phyloP scores from a whole-genome alignment of 1,140 invertebrate genomes.

The Patella vulgata region DNA sequence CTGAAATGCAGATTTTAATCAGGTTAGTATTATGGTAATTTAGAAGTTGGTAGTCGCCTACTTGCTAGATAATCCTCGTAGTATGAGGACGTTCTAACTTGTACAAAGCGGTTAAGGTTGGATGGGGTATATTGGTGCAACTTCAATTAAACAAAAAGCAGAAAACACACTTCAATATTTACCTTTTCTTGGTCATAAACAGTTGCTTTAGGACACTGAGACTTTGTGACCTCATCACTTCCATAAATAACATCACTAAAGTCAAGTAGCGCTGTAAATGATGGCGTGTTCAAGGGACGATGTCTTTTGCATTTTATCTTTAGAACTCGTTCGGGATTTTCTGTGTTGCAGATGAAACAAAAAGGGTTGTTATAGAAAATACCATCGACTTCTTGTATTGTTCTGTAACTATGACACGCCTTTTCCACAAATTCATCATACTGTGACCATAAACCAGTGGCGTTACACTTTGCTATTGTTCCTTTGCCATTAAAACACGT shows the following conservation, averaged over 20 bases:
- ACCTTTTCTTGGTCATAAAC: conserved; percentile 20
- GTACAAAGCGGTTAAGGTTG: too few relatives aligned
- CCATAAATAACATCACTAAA: conserved; percentile 16
- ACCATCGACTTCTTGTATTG: conserved; percentile 3
- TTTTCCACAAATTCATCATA: conserved; percentile 16
- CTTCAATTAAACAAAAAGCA: too few relatives aligned
- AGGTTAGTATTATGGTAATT: too few relatives aligned
- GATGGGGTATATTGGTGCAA: too few relatives aligned
- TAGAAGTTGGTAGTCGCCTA: too few relatives aligned
- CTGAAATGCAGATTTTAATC: too few relatives aligned
- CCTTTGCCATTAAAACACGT: conserved; percentile 11
- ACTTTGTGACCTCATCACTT: neutral
- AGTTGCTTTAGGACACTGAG: conserved; percentile 1
- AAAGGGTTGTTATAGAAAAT: conserved; percentile 17
- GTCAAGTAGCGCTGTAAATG: conserved; percentile 22
- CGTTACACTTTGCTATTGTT: conserved; percentile 23
- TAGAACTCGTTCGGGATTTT: conserved; percentile 5
- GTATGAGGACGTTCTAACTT: too few relatives aligned
- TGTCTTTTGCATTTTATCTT: conserved; percentile 1
- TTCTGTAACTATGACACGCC: conserved; percentile 17
- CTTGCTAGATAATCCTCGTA: too few relatives aligned
- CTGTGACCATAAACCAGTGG: conserved; percentile 20
- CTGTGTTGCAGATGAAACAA: conserved; percentile 28
- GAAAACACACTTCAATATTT: too few relatives aligned
- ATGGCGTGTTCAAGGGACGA: neutral